phyloP scores from a whole-genome alignment of 2,113 vertebrate genomes.

The Oncorhynchus clarkii region DNA sequence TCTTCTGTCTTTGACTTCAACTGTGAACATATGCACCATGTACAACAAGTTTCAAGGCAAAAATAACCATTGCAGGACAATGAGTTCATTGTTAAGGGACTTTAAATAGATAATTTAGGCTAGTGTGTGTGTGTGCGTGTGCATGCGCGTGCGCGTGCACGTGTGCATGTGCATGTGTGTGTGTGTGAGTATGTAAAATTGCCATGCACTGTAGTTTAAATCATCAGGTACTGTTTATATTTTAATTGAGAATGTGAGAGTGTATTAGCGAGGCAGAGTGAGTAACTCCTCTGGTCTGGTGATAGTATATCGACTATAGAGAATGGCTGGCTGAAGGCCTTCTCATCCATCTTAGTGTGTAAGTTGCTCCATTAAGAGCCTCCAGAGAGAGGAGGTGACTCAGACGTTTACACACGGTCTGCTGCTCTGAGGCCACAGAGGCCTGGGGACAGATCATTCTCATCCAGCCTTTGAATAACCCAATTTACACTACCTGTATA shows the following conservation, averaged over 20 bases:
- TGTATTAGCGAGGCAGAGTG: neutral
- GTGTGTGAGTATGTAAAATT: neutral
- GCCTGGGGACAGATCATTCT: neutral
- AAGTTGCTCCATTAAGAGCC: constrained; percentile 6
- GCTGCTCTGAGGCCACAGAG: neutral
- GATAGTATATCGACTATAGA: no score
- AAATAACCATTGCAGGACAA: neutral
- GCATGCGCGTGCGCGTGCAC: no score
- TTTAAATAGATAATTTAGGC: no score
- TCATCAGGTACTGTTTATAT: neutral
- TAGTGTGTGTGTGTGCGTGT: no score
- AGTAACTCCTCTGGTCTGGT: no score
- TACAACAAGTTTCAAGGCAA: neutral
- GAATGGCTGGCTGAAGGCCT: neutral
- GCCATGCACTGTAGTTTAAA: neutral
- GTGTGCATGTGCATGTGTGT: neutral
- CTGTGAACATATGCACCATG: neutral
- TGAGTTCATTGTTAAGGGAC: no score
- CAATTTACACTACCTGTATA: neutral
- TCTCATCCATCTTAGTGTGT: constrained; percentile 2
- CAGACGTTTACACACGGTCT: constrained; percentile 10
- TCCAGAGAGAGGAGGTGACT: constrained; percentile 7
- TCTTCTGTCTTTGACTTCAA: neutral
- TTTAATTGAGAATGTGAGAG: constrained; percentile 4
- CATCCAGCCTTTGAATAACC: neutral